phyloP scores from a whole-genome alignment of 2,888 invertebrate genomes.

The Zelleria hepariella region DNA sequence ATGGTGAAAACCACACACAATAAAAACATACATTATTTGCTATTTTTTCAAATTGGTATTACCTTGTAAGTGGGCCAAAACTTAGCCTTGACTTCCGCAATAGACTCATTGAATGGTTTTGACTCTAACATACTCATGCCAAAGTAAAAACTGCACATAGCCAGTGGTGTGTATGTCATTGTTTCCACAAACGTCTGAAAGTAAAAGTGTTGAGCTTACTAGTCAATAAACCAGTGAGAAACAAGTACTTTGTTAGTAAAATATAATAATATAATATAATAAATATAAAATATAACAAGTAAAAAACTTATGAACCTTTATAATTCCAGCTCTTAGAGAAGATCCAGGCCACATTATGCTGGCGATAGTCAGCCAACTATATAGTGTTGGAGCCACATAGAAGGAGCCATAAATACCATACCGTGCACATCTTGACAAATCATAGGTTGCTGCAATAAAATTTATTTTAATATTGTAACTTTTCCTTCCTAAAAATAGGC shows the following conservation, averaged over 20 bases:
- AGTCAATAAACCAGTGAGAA: no score
- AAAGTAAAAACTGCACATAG: conserved; percentile 84
- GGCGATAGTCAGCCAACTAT: conserved; percentile 84
- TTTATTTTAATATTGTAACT: background rate
- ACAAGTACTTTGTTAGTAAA: no score
- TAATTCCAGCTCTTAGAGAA: conserved; percentile 77
- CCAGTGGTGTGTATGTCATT: conserved; percentile 81
- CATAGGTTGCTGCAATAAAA: conserved; percentile 64
- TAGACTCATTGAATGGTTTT: conserved; percentile 74
- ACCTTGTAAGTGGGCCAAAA: conserved; percentile 84
- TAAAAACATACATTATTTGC: background rate
- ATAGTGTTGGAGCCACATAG: conserved; percentile 86
- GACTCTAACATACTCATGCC: conserved; percentile 82
- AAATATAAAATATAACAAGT: background rate
- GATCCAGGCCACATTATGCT: conserved; percentile 82
- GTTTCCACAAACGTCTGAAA: conserved; percentile 82
- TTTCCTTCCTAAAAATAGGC: background rate
- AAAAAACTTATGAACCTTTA: conserved; percentile 69
- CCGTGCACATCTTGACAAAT: conserved; percentile 78
- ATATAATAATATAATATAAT: background rate
- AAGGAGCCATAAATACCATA: conserved; percentile 86
- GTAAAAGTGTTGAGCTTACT: conserved; percentile 1
- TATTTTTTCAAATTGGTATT: conserved; percentile 11
- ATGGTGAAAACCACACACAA: background rate
- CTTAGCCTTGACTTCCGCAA: conserved; percentile 78